Conservation (phyloP, 2,113 vertebrate genomes). For the Tonatia bakeri region DNA sequence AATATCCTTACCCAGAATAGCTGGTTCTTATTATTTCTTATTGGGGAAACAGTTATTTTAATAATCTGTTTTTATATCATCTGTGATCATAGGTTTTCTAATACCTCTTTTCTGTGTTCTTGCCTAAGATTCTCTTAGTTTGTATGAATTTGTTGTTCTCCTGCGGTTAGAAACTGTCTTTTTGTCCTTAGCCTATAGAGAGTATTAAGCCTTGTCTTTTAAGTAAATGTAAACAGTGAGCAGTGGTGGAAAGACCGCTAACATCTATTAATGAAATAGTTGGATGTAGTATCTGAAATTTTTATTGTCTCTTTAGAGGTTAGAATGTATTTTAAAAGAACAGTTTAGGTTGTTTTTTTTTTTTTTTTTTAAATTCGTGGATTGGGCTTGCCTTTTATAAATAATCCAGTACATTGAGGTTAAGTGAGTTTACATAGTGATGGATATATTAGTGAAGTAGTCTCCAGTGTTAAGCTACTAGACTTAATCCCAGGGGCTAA, state of each 20-base stretch:
- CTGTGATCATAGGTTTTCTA: background rate
- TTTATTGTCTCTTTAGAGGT: background rate
- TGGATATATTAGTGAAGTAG: slow-evolving; percentile 56
- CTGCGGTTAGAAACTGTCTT: background rate
- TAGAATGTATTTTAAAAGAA: background rate
- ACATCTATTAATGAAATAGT: background rate
- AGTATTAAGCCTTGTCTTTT: background rate
- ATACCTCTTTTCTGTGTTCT: background rate
- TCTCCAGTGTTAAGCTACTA: slow-evolving; percentile 79
- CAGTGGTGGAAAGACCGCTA: background rate
- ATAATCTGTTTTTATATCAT: background rate
- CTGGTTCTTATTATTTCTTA: background rate
- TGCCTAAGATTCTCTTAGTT: background rate
- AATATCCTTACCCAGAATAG: background rate
- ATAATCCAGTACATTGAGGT: background rate
- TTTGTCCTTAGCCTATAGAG: background rate
- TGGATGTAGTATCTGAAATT: background rate
- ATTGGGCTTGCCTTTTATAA: slow-evolving; percentile 32
- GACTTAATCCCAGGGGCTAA: slow-evolving; percentile 82
- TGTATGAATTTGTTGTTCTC: background rate
- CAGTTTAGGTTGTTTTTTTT: slow-evolving; percentile 23
- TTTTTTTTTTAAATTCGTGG: no score
- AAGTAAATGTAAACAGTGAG: slow-evolving; percentile 8
- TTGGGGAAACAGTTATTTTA: background rate
- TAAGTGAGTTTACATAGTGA: slow-evolving; percentile 55